These are phyloP conservation scores for Cossypha heuglini DNA, from an alignment of 2,797 vertebrate genomes.

Conservation along the genomic window DNA sequence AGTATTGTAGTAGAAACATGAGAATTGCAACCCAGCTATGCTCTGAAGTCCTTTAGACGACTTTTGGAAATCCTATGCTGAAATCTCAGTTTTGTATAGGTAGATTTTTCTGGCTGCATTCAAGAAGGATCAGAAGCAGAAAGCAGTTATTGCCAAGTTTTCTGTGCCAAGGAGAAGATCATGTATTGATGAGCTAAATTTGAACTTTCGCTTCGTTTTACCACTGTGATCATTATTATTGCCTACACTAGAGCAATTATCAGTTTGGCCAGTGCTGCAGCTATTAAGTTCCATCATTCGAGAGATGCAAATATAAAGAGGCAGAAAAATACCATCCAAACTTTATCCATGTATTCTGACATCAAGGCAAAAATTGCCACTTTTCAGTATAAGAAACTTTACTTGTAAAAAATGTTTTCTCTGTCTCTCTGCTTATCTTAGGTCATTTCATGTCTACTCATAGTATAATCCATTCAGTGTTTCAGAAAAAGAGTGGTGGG, in stretches of 20 bases:
- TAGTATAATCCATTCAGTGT: not conserved
- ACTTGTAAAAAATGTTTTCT: not conserved
- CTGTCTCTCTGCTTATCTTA: not conserved
- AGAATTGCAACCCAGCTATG: not conserved
- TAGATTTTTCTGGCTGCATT: not conserved
- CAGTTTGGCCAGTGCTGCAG: not conserved
- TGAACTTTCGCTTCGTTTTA: constrained; percentile 20
- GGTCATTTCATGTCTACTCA: not conserved
- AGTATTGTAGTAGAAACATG: not conserved
- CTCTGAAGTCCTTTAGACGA: not conserved
- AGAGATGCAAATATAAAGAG: not conserved
- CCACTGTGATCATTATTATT: constrained; percentile 3
- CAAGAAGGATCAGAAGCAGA: not conserved
- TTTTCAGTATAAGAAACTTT: not conserved
- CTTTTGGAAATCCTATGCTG: not conserved
- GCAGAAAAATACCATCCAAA: not conserved
- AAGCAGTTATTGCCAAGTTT: not conserved
- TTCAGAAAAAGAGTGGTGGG: not conserved
- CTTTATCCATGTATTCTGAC: not conserved
- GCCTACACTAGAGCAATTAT: not conserved
- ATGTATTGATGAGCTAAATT: constrained; percentile 3
- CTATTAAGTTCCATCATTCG: constrained; percentile 13
- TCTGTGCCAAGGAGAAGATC: not conserved
- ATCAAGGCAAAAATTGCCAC: not conserved
- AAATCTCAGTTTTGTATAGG: not conserved